Evolutionary conservation across 2,113 vertebrate genomes (phyloP).

Genomic region (Labrus mixtus): DNA sequence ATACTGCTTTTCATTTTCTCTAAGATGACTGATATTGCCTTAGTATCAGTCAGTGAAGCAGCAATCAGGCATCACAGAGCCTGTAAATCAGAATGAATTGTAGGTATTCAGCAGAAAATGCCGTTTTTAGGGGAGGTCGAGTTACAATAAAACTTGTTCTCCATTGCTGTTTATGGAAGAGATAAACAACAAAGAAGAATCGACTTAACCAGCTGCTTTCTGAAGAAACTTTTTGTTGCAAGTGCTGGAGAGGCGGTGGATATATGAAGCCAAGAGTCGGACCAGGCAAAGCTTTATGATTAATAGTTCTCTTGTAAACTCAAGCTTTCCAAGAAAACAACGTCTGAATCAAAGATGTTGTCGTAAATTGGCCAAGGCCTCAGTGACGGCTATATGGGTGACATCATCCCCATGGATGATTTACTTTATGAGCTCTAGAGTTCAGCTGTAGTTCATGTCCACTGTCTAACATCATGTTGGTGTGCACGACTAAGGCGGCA

Average conservation of each 20-base stretch:
- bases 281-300: constrained; percentile 9
- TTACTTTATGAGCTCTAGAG: neutral
- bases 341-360: constrained; percentile 5
- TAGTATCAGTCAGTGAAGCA: neutral
- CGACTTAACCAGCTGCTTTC: neutral
- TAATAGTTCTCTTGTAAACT: neutral
- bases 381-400: constrained; percentile 1
- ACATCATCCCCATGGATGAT: constrained; percentile 26
- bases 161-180: neutral
- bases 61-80: neutral
- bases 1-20: constrained; percentile 14
- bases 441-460: constrained; percentile 15
- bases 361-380: constrained; percentile 29
- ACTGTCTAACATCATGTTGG: neutral
- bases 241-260: neutral
- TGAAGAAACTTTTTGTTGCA: neutral
- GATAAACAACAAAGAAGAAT: neutral
- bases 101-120: neutral
- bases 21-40: neutral
- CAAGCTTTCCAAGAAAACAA: neutral
- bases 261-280: neutral
- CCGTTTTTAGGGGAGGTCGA: neutral
- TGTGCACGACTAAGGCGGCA: neutral
- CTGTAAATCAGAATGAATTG: constrained; percentile 5
- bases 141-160: neutral